Evolutionary conservation across 2,888 invertebrate genomes (phyloP).

Genomic region (Ommatoiulus sabulosus): DNA sequence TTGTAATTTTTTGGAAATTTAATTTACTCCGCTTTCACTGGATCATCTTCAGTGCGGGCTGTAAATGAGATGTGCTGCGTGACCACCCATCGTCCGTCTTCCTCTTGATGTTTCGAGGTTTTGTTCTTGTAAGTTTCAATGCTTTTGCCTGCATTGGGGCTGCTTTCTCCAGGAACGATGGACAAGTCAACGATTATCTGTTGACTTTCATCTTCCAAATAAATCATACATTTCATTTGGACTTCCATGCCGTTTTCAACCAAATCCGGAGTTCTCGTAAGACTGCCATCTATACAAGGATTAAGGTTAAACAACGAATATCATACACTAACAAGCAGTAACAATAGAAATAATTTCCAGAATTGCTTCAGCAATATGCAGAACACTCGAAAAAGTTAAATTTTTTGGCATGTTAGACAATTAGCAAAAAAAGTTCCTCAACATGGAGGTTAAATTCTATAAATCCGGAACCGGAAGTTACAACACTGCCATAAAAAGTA

Average conservation of each 20-base stretch:
- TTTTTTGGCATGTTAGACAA: no score
- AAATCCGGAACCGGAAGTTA: no score
- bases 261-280: background rate
- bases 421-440: no score
- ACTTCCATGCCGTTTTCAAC: constrained; percentile 5
- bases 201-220: background rate
- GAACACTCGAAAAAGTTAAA: background rate
- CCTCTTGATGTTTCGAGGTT: background rate
- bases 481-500: no score
- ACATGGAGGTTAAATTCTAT: no score
- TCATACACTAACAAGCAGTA: background rate
- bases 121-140: background rate
- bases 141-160: background rate
- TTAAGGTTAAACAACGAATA: no score
- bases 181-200: background rate
- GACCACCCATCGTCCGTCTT: background rate
- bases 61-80: background rate
- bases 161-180: background rate
- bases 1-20: background rate
- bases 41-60: background rate
- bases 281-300: background rate
- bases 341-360: background rate
- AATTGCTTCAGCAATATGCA: background rate
- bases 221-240: background rate
- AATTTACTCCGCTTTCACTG: constrained; percentile 4